phyloP scores from a whole-genome alignment of 35 echinoderm and acorn worm genomes.

The Acanthaster planci region DNA sequence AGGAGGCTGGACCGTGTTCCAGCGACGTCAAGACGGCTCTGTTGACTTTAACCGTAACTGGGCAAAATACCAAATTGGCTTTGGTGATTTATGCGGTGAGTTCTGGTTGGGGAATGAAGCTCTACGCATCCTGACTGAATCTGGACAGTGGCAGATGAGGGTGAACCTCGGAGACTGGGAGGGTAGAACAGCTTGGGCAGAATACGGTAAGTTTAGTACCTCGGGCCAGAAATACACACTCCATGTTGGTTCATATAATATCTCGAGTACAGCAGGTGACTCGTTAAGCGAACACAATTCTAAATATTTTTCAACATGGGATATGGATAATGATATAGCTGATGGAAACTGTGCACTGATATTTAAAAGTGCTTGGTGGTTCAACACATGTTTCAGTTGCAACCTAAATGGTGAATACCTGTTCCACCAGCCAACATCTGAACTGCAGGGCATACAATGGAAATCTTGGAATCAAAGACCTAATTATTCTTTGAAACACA shows the following conservation, averaged over 20 bases:
- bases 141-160: slow-evolving; percentile 7
- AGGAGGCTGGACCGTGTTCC: slow-evolving; percentile 49
- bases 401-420: neutral
- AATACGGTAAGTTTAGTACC: slow-evolving; percentile 19
- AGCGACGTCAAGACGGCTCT: slow-evolving; percentile 46
- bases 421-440: neutral
- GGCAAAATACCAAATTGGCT: slow-evolving; percentile 36
- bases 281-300: neutral
- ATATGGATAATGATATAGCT: neutral
- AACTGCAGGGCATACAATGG: neutral
- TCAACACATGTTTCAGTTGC: neutral
- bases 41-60: slow-evolving; percentile 43
- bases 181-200: neutral
- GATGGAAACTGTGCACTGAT: neutral
- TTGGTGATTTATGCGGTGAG: slow-evolving; percentile 33
- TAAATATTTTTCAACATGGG: neutral
- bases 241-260: neutral
- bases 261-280: slow-evolving; percentile 17
- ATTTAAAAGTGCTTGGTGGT: neutral
- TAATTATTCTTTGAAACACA: neutral
- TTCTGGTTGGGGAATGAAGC: slow-evolving; percentile 50
- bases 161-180: slow-evolving; percentile 34
- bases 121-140: slow-evolving; percentile 16
- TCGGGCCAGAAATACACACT: neutral
- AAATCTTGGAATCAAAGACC: neutral